Conservation (phyloP, 37 sponge, comb jelly and placozoan species). For the Crambe crambe region DNA sequence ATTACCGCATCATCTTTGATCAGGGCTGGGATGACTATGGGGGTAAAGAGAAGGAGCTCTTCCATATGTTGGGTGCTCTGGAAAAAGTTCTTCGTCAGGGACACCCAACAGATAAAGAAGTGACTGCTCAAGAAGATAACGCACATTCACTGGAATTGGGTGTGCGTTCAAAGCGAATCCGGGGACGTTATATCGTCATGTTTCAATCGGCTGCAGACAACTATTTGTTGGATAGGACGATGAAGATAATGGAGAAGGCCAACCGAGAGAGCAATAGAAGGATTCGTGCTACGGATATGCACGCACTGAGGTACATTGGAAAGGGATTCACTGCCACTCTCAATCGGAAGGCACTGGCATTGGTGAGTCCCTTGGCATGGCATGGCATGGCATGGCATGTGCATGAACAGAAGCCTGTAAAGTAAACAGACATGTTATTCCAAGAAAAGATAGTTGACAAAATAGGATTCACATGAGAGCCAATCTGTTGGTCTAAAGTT, state of each 20-base stretch:
- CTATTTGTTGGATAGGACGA: slow-evolving; percentile 42
- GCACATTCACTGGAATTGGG: not conserved
- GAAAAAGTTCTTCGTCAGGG: not conserved
- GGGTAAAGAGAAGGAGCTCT: slow-evolving; percentile 6
- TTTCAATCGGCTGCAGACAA: slow-evolving; percentile 35
- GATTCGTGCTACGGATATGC: slow-evolving; percentile 51
- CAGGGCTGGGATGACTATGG: not conserved
- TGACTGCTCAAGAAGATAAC: not conserved
- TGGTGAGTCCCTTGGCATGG: slow-evolving; percentile 43
- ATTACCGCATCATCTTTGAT: slow-evolving; percentile 39
- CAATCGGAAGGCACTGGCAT: slow-evolving; percentile 37
- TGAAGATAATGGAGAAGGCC: slow-evolving; percentile 45
- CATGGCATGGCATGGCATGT: not conserved
- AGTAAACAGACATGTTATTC: too few species aligned
- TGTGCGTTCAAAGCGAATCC: slow-evolving; percentile 22
- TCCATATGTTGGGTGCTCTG: not conserved
- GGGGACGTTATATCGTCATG: slow-evolving; percentile 66
- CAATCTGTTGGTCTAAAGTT: too few species aligned
- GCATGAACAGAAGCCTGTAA: not conserved
- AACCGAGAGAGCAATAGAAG: slow-evolving; percentile 28
- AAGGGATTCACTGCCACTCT: slow-evolving; percentile 76
- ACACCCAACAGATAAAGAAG: not conserved
- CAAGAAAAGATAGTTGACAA: too few species aligned
- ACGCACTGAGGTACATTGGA: slow-evolving; percentile 27
- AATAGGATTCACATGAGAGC: too few species aligned